These are phyloP conservation scores for Cerceris rybyensis DNA, from an alignment of 2,888 invertebrate genomes.

Conservation along the genomic window DNA sequence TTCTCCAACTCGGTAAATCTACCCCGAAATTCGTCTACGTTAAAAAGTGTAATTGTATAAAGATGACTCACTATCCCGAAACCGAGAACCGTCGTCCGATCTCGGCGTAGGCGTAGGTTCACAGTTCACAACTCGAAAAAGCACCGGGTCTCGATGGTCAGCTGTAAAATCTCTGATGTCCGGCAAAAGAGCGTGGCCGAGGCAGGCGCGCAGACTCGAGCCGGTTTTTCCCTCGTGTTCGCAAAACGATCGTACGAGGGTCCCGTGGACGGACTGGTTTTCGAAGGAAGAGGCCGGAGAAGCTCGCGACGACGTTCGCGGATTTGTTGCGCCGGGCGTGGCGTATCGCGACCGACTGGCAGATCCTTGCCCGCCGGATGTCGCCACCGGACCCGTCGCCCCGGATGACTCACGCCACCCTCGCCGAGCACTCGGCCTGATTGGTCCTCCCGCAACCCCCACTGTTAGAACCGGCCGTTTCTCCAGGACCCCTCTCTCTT, in stretches of 20 bases:
- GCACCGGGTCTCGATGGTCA: slow-evolving; percentile 44
- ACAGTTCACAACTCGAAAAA: slow-evolving; percentile 42
- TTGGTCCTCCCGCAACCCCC: slow-evolving; percentile 56
- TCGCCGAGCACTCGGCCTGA: slow-evolving; percentile 55
- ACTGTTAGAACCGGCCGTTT: slow-evolving; percentile 39
- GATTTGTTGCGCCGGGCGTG: slow-evolving; percentile 77
- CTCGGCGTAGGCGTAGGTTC: slow-evolving; percentile 31
- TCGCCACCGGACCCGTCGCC: slow-evolving; percentile 73
- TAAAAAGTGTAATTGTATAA: neutral
- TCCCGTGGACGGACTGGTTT: slow-evolving; percentile 19
- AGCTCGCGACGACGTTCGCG: slow-evolving; percentile 6
- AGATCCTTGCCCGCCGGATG: slow-evolving; percentile 70
- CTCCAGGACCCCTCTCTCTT: slow-evolving; percentile 30
- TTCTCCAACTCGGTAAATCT: no score
- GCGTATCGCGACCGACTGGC: slow-evolving; percentile 81
- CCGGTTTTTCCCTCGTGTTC: slow-evolving; percentile 51
- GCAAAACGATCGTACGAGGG: slow-evolving; percentile 43
- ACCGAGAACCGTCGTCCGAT: slow-evolving; percentile 43
- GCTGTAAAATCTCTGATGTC: slow-evolving; percentile 41
- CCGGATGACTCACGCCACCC: slow-evolving; percentile 77
- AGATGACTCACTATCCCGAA: slow-evolving; percentile 37
- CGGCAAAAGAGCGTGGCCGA: slow-evolving; percentile 1
- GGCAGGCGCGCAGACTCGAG: slow-evolving; percentile 43
- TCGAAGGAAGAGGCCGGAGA: no score
- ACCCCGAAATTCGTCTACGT: neutral